Percentiles rank a stretch among this genome's conserved stretches.
Evolutionary conservation across 2,797 vertebrate species (phyloP).

Genomic region (Enteromius trimaculatus): DNA sequence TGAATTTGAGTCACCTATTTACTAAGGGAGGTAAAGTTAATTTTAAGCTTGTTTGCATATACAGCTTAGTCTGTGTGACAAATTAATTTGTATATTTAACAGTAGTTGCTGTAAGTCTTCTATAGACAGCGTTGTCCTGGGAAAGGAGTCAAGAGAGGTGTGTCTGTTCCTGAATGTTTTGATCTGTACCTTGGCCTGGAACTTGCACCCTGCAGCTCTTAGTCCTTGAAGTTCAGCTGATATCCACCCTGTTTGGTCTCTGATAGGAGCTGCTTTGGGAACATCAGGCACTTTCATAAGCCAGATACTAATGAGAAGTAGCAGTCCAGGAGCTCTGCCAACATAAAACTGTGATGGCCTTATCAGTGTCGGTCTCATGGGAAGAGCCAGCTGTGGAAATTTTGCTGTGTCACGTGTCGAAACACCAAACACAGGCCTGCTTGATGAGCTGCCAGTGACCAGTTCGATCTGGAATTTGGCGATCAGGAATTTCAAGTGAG

Average conservation of each 20-base stretch:
- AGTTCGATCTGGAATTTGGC: not conserved
- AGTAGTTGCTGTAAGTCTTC: not conserved
- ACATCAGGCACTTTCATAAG: conserved; percentile 56
- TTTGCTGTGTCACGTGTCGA: conserved; percentile 1
- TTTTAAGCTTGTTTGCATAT: conserved; percentile 38
- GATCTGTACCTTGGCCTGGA: conserved; percentile 69
- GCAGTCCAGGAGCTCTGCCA: conserved; percentile 53
- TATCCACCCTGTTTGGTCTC: conserved; percentile 60
- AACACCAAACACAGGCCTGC: not conserved
- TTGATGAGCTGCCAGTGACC: not conserved
- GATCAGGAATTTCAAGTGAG: not conserved
- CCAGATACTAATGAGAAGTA: conserved; percentile 48
- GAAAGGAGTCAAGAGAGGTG: conserved; percentile 30
- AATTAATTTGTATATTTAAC: conserved; percentile 32
- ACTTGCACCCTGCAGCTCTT: conserved; percentile 45
- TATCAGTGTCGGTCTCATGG: conserved; percentile 31
- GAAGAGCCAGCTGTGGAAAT: conserved; percentile 27
- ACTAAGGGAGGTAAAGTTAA: conserved; percentile 21
- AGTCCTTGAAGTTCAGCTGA: conserved; percentile 58
- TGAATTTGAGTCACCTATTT: conserved; percentile 38
- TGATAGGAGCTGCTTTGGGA: conserved; percentile 47
- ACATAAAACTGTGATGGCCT: conserved; percentile 17
- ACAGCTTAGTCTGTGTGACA: conserved; percentile 26
- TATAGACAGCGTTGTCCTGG: not conserved
- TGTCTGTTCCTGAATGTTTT: conserved; percentile 38